Percentiles rank a stretch among this genome's conserved stretches.
phyloP scores from a whole-genome alignment of 2,888 invertebrate genomes.

The Malacosoma neustria region DNA sequence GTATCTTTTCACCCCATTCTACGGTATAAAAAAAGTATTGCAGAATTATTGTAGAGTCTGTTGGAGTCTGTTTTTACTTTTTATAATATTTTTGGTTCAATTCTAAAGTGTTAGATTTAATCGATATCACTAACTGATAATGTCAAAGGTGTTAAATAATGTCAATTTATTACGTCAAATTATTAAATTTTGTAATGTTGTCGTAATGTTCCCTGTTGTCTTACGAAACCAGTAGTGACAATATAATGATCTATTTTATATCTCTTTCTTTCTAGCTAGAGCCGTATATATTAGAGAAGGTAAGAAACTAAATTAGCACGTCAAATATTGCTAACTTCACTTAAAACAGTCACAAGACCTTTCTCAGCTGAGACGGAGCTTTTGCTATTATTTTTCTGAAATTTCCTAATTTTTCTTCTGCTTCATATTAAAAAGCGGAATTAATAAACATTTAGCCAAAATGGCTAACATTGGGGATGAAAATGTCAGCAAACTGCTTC shows the following conservation, averaged over 20 bases:
- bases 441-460: constrained; percentile 41
- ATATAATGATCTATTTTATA: constrained; percentile 24
- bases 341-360: constrained; percentile 67
- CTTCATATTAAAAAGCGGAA: constrained; percentile 20
- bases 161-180: background rate
- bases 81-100: too few species aligned
- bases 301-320: constrained; percentile 37
- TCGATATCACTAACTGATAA: too few species aligned
- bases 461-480: constrained; percentile 77
- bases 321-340: constrained; percentile 41
- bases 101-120: too few species aligned
- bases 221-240: constrained; percentile 30
- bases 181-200: constrained; percentile 17
- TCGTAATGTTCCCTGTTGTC: too few species aligned
- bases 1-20: too few species aligned
- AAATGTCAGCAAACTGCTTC: constrained; percentile 78
- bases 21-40: too few species aligned
- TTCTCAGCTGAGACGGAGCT: constrained; percentile 64
- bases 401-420: constrained; percentile 26
- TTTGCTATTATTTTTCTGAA: constrained; percentile 41
- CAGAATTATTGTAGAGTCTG: too few species aligned
- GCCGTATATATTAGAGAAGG: constrained; percentile 55
- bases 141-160: too few species aligned
- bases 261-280: constrained; percentile 51
- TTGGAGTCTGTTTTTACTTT: too few species aligned